phyloP scores from a whole-genome alignment of 2,888 invertebrate species.

The Nomada goodeniana region DNA sequence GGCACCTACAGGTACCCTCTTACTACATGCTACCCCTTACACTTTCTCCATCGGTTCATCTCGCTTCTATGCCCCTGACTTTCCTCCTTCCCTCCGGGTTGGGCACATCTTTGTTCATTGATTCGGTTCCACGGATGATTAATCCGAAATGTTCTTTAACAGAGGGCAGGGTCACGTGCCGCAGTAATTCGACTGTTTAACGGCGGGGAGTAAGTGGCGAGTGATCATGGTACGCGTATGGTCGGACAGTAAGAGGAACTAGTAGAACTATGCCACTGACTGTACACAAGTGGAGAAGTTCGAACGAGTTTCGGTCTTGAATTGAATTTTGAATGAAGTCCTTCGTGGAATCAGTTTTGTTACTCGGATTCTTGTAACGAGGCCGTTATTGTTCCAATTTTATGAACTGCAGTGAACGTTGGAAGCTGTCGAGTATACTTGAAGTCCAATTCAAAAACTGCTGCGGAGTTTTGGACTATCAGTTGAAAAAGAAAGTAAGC shows the following conservation, averaged over 20 bases:
- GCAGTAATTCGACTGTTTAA: constrained; percentile 5
- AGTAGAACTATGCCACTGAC: background rate
- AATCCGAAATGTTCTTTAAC: constrained; percentile 37
- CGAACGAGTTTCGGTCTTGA: background rate
- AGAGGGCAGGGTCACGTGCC: constrained; percentile 56
- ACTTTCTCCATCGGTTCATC: constrained; percentile 64
- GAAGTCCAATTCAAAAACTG: too few relatives aligned
- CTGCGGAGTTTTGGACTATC: too few relatives aligned
- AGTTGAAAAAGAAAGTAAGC: too few relatives aligned
- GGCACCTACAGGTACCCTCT: constrained; percentile 65
- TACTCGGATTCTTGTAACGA: background rate
- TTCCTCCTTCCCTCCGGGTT: constrained; percentile 22
- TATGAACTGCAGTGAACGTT: too few relatives aligned
- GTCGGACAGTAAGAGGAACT: background rate
- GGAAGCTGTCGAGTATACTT: too few relatives aligned
- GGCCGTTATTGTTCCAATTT: too few relatives aligned
- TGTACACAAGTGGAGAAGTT: background rate
- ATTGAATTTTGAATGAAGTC: background rate
- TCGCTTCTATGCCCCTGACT: constrained; percentile 49
- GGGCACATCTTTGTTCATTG: constrained; percentile 64
- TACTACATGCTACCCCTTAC: constrained; percentile 57
- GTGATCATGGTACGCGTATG: constrained; percentile 8
- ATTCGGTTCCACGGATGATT: constrained; percentile 47
- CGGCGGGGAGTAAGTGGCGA: constrained; percentile 12
- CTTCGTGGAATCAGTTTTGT: background rate